Percentiles rank a stretch among this genome's conserved stretches.
These are phyloP conservation scores for Odontomyia ornata DNA, from an alignment of 2,888 invertebrate genomes.

Conservation along the genomic window DNA sequence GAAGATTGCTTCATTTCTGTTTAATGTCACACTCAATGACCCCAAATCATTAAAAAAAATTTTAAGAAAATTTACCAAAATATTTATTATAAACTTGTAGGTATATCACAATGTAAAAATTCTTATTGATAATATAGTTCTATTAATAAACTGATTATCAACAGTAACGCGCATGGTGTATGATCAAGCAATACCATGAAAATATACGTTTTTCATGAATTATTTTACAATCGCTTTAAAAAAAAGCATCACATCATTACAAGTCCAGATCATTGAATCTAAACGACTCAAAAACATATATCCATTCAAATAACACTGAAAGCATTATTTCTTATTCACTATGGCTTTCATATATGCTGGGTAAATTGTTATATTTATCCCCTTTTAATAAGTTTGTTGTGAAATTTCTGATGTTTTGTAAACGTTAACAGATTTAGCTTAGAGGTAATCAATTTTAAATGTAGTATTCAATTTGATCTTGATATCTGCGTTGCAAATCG, in stretches of 20 bases:
- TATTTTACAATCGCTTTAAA: background rate
- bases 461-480: constrained; percentile 38
- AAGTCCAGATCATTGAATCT: background rate
- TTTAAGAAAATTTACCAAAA: background rate
- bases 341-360: too few relatives aligned
- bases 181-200: background rate
- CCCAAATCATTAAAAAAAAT: too few relatives aligned
- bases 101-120: constrained; percentile 10
- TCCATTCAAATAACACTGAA: too few relatives aligned
- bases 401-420: too few relatives aligned
- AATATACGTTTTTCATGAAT: background rate
- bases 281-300: background rate
- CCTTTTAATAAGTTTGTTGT: too few relatives aligned
- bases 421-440: too few relatives aligned
- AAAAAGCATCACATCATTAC: background rate
- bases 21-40: too few relatives aligned
- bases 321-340: too few relatives aligned
- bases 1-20: too few relatives aligned
- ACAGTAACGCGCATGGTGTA: background rate
- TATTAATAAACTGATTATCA: background rate
- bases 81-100: constrained; percentile 1
- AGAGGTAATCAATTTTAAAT: background rate
- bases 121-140: background rate
- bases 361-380: too few relatives aligned
- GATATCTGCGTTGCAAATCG: constrained; percentile 55